Evolutionary conservation across 2,113 vertebrate genomes (phyloP).

Genomic region (Seriola dumerili): DNA sequence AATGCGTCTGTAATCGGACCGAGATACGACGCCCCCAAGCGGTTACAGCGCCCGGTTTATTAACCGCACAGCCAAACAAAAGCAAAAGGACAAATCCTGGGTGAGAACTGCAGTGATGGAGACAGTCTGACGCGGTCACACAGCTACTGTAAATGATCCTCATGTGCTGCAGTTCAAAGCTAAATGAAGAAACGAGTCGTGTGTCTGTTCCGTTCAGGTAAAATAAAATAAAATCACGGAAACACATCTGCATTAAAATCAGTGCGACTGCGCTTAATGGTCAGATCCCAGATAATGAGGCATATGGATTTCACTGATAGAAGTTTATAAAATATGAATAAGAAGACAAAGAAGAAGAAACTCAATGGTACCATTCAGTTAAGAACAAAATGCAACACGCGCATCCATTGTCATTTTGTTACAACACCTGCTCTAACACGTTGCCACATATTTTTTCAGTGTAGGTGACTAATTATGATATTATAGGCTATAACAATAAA

Average conservation of each 20-base stretch:
- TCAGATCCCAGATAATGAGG: neutral
- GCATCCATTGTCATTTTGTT: neutral
- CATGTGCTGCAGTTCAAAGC: neutral
- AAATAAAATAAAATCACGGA: neutral
- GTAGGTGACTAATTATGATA: neutral
- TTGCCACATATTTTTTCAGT: too few species aligned
- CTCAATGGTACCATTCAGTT: neutral
- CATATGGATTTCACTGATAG: neutral
- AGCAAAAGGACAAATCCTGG: slow-evolving; percentile 34
- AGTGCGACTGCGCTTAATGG: neutral
- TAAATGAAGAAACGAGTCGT: neutral
- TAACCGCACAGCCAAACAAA: neutral
- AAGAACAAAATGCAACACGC: neutral
- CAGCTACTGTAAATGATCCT: slow-evolving; percentile 4
- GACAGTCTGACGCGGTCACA: slow-evolving; percentile 5
- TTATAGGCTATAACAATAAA: neutral
- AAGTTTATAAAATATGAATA: neutral
- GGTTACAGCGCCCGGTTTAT: slow-evolving; percentile 47
- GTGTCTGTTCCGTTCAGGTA: neutral
- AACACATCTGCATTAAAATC: neutral
- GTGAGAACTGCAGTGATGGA: slow-evolving; percentile 7
- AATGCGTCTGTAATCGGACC: slow-evolving; percentile 82
- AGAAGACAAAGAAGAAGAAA: neutral
- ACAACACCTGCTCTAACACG: neutral
- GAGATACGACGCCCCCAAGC: slow-evolving; percentile 87